Percentiles rank a stretch among this genome's conserved stretches.
phyloP scores from a whole-genome alignment of 2,113 vertebrate genomes.

The Daubentonia madagascariensis region DNA sequence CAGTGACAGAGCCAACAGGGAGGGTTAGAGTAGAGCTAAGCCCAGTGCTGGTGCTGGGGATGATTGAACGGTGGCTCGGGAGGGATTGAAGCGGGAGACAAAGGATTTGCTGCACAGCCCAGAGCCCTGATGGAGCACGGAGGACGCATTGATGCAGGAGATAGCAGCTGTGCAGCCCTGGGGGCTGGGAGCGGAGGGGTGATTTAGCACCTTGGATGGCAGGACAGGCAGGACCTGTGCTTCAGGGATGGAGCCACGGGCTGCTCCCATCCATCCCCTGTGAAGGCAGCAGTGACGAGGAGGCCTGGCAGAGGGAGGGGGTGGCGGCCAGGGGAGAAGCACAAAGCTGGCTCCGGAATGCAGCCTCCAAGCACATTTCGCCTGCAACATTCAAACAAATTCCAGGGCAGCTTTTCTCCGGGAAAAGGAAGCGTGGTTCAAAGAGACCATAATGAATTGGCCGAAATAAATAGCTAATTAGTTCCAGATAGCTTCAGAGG shows the following conservation, averaged over 20 bases:
- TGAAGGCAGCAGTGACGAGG: conserved; percentile 36
- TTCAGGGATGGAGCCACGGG: background rate
- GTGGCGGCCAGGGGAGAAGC: conserved; percentile 13
- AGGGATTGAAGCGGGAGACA: conserved; percentile 2
- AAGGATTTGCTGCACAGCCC: conserved; percentile 48
- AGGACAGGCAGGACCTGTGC: background rate
- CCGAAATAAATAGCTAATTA: conserved; percentile 55
- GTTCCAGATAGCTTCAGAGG: conserved; percentile 42
- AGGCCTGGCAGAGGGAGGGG: background rate
- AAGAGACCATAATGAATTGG: conserved; percentile 62
- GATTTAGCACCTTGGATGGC: conserved; percentile 30
- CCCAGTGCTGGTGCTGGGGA: background rate
- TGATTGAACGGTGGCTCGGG: background rate
- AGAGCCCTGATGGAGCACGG: background rate
- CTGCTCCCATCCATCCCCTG: background rate
- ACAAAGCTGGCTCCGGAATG: conserved; percentile 17
- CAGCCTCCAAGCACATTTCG: conserved; percentile 41
- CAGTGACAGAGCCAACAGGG: background rate
- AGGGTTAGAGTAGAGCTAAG: background rate
- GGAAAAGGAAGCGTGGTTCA: conserved; percentile 54
- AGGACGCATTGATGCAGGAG: background rate
- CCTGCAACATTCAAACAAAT: conserved; percentile 45
- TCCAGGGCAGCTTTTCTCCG: conserved; percentile 59
- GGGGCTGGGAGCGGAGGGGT: background rate
- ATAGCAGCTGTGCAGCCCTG: rapidly evolving